Evolutionary conservation across 1,140 invertebrate genomes (phyloP), one percentile per base, ranked within the genome.

Genomic region (Bombus superbus): DNA sequence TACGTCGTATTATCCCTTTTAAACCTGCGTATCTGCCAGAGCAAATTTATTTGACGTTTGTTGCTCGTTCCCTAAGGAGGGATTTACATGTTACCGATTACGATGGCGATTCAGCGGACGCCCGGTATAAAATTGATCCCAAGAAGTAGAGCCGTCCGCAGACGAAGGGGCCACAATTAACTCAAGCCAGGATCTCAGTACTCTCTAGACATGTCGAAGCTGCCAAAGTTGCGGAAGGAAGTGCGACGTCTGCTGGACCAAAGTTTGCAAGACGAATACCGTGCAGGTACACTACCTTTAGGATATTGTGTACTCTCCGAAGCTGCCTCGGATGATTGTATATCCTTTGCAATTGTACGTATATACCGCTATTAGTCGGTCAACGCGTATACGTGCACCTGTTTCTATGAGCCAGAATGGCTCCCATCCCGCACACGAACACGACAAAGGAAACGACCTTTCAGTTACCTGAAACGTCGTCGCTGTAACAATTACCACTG

Each of bases 361-460:
- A 71, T n/a, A 83, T 68, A 47, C 47, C 18, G 32, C 53, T 35
- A 42, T 68, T 57, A 77, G 72, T 11, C 82, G 32, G 0, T 22
- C 15, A 53, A 40, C 59, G 28, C n/a, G 59, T n/a, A 64, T 59
- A 59, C 47, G 77, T 85, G 66, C 38, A 42, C 47, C 79, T 64
- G 69, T 40, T 28, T 59, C 40, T 78, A 78, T 35, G 66, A 80
- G 82, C 64, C n/a, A 44, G 57, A 53, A 86, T 53, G 69, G 53
- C 64, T 74, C 28, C 68, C 59, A 47, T 72, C 78, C 72, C 40
- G 22, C 79, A 83, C 85, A 91, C 84, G 81, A 82, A 85, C 82
- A 64, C 81, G 86, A 90, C 90, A 91, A 90, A 91, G 90, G 86
- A 91, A 91, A 88, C 86, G 90, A 88, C 90, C 78, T 91, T 89